A percentile compares a stretch with the other conserved stretches of the same genome.
These are phyloP conservation scores for Chloromyia formosa DNA, from an alignment of 2,888 invertebrate genomes.

Conservation along the genomic window DNA sequence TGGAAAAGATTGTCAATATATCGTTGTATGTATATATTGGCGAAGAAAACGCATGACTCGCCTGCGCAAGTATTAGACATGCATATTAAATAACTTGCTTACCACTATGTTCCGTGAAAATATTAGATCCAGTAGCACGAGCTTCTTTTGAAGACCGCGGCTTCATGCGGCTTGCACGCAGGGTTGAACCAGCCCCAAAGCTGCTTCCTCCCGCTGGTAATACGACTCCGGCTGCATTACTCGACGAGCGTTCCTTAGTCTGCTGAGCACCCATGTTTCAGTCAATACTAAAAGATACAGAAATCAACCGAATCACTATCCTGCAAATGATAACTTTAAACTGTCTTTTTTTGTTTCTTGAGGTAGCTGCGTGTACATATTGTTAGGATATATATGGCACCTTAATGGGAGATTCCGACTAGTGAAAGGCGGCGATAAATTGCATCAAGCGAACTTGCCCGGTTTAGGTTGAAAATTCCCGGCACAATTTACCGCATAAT, in stretches of 20 bases:
- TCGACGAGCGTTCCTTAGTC: slow-evolving; percentile 83
- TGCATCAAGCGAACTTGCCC: not conserved
- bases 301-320: no score
- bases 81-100: no score
- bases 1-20: no score
- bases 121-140: slow-evolving; percentile 85
- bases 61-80: no score
- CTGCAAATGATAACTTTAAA: no score
- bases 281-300: not conserved
- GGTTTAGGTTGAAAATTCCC: not conserved
- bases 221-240: slow-evolving; percentile 68
- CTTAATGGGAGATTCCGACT: not conserved
- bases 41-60: no score
- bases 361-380: no score
- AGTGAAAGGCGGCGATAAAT: not conserved
- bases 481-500: not conserved
- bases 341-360: no score
- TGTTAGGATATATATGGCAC: no score
- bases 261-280: slow-evolving; percentile 89
- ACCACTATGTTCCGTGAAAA: slow-evolving; percentile 96
- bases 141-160: slow-evolving; percentile 80
- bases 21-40: no score
- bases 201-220: slow-evolving; percentile 54
- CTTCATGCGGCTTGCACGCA: slow-evolving; percentile 79
- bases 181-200: slow-evolving; percentile 67